Evolutionary conservation across 2,113 vertebrate species (phyloP).

Genomic region (Felis catus): F.catus_Fca126_mat1.0 CM031414.1:25662501-25663000

Average conservation of each 20-base stretch:
- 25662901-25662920: background rate
- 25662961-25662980: background rate
- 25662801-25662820: background rate
- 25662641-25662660: background rate
- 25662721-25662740: background rate
- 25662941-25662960: background rate
- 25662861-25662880: background rate
- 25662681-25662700: background rate
- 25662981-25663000: background rate
- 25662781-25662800: background rate
- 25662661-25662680: background rate
- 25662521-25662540: background rate
- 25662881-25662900: background rate
- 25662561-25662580: background rate
- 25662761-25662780: background rate
- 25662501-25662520: too few relatives aligned
- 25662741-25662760: fast-evolving
- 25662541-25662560: background rate
- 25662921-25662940: background rate
- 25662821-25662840: slow-evolving; percentile 48
- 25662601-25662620: background rate
- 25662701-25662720: background rate
- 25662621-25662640: background rate
- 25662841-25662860: background rate
- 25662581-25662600: background rate